Evolutionary conservation across 35 echinoderm and acorn worm genomes (phyloP), one percentile per base, ranked within the genome.

Genomic region (Acanthaster planci): DNA sequence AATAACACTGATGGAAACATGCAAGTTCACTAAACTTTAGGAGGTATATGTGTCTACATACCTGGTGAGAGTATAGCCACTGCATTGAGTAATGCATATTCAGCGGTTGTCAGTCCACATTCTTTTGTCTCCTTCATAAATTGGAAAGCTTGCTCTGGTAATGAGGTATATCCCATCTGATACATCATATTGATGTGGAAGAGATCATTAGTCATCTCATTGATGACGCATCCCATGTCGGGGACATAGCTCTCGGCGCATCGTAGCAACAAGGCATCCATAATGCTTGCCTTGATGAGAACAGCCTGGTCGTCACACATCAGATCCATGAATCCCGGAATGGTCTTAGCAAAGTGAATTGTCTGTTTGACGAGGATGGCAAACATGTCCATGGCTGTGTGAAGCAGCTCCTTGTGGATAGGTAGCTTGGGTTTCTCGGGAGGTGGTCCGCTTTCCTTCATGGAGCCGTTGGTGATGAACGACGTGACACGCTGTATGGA

Each of bases 381-480:
- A 80, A 99, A 99, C 92, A 94, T 89, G 86, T 99, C 96, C 96
- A 99, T 99, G 52, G 96, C 96, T 39, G 90, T 86, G 81, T 95
- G 93, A 7, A 95, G 55, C 78, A 95, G 80, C 53, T 95, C 93
- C 76, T 95, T 90, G 88, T 91, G 80, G 34, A 95, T 87, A 2
- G 89, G 85, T 29, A 81, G 78, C 50, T 89, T 75, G 12, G 79
- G 79, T 84, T 55, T 83, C 16, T 47, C 44, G 2, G 51, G 29
- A 17, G 39, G 22, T 34, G 82, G 36, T 5, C 31, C 30, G 59
- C 37, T 44, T 18, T 67, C 40, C 12, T 67, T 84, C 87, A 89
- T 89, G 37, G 56, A 72, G 15, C 87, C 87, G 36, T 81, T 89
- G 27, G 87, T 89, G 12, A 89, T 68, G 82, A 89, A 89, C 7